Base-by-base conservation (phyloP, 2,113 vertebrate genomes). In the Engraulis encrasicolus region DNA sequence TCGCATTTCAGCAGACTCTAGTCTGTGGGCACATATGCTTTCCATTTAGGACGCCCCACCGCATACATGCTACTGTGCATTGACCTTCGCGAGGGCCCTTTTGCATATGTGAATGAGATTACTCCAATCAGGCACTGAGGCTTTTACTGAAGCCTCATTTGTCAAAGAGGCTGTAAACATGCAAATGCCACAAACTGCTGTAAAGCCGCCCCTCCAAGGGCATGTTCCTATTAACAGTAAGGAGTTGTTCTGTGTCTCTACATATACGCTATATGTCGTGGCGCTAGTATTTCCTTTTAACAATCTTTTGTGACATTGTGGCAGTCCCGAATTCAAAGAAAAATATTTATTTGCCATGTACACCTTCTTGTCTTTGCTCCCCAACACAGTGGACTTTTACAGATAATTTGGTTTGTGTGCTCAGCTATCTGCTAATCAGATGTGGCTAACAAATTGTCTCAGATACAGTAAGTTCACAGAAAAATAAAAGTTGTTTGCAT, bases 91-190 rank as follows among this genome's bases (percentile, higher is more conserved):
- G 27, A 74, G 11, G 66, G 40, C 40, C n/a, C 66, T 74, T 15
- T 12, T 74, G 66, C 66, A 74, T 74, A 74, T 74, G 66, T 74
- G 66, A 74, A 74, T 74, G 66, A 74, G 66, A 74, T 74, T 14
- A 74, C 66, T 74, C 23, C 27, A 27, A 74, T 92, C 90, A 91
- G 90, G 90, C 91, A 90, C 88, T 84, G 89, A 87, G 87, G 88
- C 89, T 89, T 89, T 92, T 89, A 92, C 91, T 92, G 91, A 90
- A 93, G 91, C 93, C 94, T 93, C 93, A 92, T 93, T 91, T 91
- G 90, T 90, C 90, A 85, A 89, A 91, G 92, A 93, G 92, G 91
- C 93, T 91, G 92, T 93, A 93, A 93, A 92, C 89, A 94, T 94
- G 92, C 90, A 92, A 92, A 93, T 92, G 92, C 90, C 90, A 91